Evolutionary conservation across 2,797 vertebrate genomes (phyloP), one percentile per base, ranked within the genome.

Genomic region (Microchirus variegatus): DNA sequence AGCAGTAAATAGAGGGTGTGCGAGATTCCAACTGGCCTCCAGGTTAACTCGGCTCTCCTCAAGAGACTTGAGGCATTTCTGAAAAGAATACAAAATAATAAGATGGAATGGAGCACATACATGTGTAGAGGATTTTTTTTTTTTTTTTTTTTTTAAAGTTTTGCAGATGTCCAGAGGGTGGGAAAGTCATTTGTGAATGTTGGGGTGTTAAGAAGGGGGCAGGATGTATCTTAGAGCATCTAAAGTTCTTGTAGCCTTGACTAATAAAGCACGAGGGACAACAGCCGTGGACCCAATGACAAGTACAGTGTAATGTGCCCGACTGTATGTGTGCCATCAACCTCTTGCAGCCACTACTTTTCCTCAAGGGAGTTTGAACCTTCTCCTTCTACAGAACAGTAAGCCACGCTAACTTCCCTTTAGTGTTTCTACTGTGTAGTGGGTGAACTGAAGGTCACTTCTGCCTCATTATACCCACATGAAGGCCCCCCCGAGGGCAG

Each of bases 241-340:
- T 45, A 18, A 59, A 77, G 58, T 63, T 54, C 17, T 50, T n/a
- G 48, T 42, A 67, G 59, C 13, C 9, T 18, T 7, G 35, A 13
- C 57, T 81, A 79, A 87, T 80, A 73, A 78, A 83, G 53, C 78
- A 72, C 78, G 16, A 31, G 56, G 71, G 71, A 81, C 13, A 59
- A 56, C 31, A 61, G 55, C 19, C 53, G 19, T 31, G 22, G 9
- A 46, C 35, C 66, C 44, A 0, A 36, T 55, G 37, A 48, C 57
- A 55, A 49, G 59, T 46, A 49, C 37, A 58, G 47, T 40, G 47
- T 45, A 6, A 15, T 43, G 52, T 40, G 49, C 31, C 53, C 57
- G 43, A 48, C 37, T 41, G 47, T 58, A 46, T 59, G n/a, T 22
- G 37, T 31, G 41, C 69, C 61, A 72, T 70, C 60, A 63, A 68